Evolutionary conservation across 2,113 vertebrate genomes (phyloP), one percentile per base, ranked within the genome.

Genomic region (Columbina picui): DNA sequence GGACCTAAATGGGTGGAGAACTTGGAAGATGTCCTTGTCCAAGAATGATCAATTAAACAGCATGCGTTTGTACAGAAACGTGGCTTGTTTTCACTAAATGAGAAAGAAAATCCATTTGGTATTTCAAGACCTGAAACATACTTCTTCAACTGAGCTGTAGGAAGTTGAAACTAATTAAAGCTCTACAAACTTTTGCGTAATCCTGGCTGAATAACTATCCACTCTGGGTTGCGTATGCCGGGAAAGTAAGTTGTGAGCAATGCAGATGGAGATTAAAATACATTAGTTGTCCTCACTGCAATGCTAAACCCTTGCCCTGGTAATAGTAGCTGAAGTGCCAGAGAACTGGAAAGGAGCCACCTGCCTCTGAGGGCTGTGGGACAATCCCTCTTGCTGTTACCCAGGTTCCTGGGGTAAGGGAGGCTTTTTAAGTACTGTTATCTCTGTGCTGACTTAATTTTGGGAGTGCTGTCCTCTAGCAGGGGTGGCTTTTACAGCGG

Each of bases 261-360:
- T 89, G 90, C 90, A 92, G 87, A 73, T 77, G 76, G 93, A 93
- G 96, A 94, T 95, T 94, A 94, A 96, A 93, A 91, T 84, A 91
- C 77, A 82, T 85, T 45, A 75, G 77, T 68, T 94, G 78, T 91
- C 92, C 94, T 87, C 67, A n/a, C 61, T 94, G 87, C 95, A 93
- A 92, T 94, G 80, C 90, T 96, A 86, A 95, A 87, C 88, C 69
- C 92, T 92, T 73, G 83, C 76, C 87, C 90, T 90, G 77, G 82
- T 88, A 70, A 96, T 81, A 77, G 90, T 63, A 92, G 86, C 91
- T 84, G 73, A 26, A 69, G 78, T 77, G 49, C 67, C 38, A 32
- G 89, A 56, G 84, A 41, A 7, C 71, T 91, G 91, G 75, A 94
- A 65, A 47, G 74, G 30, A 92, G 88, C 90, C 73, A 63, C n/a